A percentile compares a stretch with the other conserved stretches of the same genome.
Conservation (phyloP, 2,888 invertebrate species). For the Oscheius sp. region DNA sequence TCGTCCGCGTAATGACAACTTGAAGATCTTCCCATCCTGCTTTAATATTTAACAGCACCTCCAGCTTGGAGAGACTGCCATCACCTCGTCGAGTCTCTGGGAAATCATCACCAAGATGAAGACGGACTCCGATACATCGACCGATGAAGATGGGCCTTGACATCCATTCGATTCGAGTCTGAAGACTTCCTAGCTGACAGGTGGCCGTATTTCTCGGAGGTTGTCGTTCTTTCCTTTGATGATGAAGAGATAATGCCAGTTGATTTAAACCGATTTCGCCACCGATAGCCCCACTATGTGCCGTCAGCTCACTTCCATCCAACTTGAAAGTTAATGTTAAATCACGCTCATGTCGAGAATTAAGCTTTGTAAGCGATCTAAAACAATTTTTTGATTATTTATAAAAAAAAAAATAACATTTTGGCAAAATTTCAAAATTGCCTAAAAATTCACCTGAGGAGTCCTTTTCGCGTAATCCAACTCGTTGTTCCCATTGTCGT, state of each 20-base stretch:
- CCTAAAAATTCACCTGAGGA: too few relatives aligned
- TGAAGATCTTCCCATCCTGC: constrained; percentile 91
- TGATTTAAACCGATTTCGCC: constrained; percentile 80
- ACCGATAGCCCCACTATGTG: constrained; percentile 95
- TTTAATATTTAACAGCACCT: constrained; percentile 43
- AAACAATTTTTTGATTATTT: background rate
- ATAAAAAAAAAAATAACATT: background rate
- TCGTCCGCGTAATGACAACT: constrained; percentile 94
- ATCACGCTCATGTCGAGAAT: constrained; percentile 56
- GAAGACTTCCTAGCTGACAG: constrained; percentile 50
- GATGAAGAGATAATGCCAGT: constrained; percentile 34
- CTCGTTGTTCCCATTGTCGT: constrained; percentile 98
- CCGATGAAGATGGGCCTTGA: constrained; percentile 93
- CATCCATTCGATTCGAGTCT: constrained; percentile 92
- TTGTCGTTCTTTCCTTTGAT: constrained; percentile 40
- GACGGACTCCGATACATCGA: constrained; percentile 20
- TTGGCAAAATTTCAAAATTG: too few relatives aligned
- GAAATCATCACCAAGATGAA: constrained; percentile 25
- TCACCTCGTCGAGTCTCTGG: background rate
- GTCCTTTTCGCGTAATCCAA: constrained; percentile 73
- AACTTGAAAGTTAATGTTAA: constrained; percentile 53
- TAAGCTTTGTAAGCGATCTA: constrained; percentile 40
- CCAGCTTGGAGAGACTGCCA: constrained; percentile 25
- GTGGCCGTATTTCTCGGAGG: constrained; percentile 55
- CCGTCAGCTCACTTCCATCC: constrained; percentile 85